These are phyloP conservation scores for Ailurus styani DNA, from an alignment of 2,113 vertebrate species.

Conservation along the genomic window DNA sequence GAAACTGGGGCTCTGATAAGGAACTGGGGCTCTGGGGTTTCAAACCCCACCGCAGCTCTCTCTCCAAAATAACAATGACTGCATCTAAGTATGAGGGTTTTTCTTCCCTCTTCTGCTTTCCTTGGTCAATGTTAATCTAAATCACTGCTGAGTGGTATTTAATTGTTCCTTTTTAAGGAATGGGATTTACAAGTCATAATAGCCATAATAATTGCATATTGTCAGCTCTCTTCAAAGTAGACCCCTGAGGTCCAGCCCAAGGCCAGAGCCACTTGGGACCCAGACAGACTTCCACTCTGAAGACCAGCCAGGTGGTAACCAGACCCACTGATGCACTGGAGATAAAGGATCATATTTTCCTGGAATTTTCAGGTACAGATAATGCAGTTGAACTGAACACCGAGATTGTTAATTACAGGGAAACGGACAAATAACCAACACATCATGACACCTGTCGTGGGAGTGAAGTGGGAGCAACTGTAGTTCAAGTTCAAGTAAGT, in stretches of 20 bases:
- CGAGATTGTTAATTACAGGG: neutral
- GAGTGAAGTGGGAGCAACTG: neutral
- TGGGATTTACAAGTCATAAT: neutral
- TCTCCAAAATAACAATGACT: neutral
- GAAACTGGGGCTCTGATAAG: neutral
- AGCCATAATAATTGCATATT: neutral
- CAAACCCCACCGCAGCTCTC: neutral
- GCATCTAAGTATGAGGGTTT: neutral
- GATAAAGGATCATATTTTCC: no score
- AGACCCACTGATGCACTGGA: rapidly evolving
- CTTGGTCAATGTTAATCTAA: neutral
- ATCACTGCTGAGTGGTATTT: neutral
- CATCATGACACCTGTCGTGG: neutral
- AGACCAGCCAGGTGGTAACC: rapidly evolving
- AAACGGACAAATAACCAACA: neutral
- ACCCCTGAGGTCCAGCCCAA: neutral
- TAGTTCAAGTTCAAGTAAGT: neutral
- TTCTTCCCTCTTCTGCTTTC: neutral
- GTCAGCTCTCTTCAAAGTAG: neutral
- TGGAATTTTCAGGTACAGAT: neutral
- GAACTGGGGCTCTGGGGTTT: neutral
- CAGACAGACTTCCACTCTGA: neutral
- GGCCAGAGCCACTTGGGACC: neutral
- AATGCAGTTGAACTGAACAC: neutral
- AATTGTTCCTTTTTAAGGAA: neutral